phyloP scores from a whole-genome alignment of 2,797 vertebrate species.

The Sebastes alutus region DNA sequence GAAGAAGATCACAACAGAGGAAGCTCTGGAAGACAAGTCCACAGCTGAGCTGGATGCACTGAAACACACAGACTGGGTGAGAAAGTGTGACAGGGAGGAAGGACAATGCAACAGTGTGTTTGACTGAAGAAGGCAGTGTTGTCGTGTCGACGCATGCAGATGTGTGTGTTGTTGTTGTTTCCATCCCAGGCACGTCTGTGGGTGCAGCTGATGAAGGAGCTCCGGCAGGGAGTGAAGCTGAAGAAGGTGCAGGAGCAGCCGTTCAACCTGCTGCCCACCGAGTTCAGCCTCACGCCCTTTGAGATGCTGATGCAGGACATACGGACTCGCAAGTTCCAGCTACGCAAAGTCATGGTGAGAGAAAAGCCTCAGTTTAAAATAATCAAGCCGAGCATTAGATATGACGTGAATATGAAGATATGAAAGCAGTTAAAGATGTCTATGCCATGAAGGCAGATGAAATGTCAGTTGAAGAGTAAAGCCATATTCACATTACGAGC shows the following conservation, averaged over 20 bases:
- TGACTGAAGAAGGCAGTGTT: background rate
- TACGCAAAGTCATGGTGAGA: slow-evolving; percentile 97
- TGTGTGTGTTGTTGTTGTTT: slow-evolving; percentile 9
- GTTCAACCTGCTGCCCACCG: slow-evolving; percentile 91
- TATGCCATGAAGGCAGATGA: too few relatives aligned
- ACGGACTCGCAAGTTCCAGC: slow-evolving; percentile 90
- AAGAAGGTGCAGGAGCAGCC: slow-evolving; percentile 96
- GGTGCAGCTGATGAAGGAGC: slow-evolving; percentile 97
- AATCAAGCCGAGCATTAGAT: background rate
- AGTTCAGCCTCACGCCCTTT: slow-evolving; percentile 96
- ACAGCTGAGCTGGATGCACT: slow-evolving; percentile 87
- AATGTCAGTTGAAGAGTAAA: too few relatives aligned
- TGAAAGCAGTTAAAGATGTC: too few relatives aligned
- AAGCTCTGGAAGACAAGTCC: slow-evolving; percentile 78
- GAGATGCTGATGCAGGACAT: slow-evolving; percentile 99
- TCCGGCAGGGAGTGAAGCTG: slow-evolving; percentile 94
- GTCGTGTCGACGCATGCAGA: background rate
- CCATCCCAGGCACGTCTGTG: slow-evolving; percentile 89
- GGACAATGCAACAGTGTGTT: slow-evolving; percentile 7
- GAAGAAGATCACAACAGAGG: slow-evolving; percentile 88
- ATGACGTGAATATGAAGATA: background rate
- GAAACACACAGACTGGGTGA: slow-evolving; percentile 93
- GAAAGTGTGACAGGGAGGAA: slow-evolving; percentile 15
- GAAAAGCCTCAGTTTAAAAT: background rate
- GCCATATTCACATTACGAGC: too few relatives aligned